Evolutionary conservation across 2,888 invertebrate species (phyloP).

Genomic region (Rhynchonema sp.): DNA sequence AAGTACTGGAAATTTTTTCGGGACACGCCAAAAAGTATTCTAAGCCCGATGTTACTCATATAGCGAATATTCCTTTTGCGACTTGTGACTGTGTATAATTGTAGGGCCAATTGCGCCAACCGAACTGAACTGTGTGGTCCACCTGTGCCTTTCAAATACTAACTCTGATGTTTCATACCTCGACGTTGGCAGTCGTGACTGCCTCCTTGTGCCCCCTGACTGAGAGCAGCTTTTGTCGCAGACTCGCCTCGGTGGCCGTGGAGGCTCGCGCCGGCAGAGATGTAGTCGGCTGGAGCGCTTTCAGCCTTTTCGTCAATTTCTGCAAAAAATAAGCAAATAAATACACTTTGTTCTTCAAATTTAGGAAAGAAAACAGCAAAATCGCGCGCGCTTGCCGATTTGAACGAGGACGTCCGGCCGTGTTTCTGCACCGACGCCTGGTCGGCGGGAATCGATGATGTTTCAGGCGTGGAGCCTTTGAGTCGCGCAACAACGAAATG

Average conservation of each 20-base stretch:
- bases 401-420: slow-evolving; percentile 5
- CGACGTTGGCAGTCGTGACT: slow-evolving; percentile 10
- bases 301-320: slow-evolving; percentile 21
- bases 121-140: no score
- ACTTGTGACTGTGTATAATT: no score
- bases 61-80: no score
- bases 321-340: no score
- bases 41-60: no score
- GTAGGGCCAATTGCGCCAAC: no score
- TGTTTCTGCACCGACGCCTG: slow-evolving; percentile 10
- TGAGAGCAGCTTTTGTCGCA: slow-evolving; percentile 17
- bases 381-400: slow-evolving; percentile 12
- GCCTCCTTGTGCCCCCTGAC: slow-evolving; percentile 8
- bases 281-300: slow-evolving; percentile 19
- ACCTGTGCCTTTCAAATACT: no score
- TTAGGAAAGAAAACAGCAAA: no score
- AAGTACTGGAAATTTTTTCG: no score
- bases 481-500: slow-evolving; percentile 54
- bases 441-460: slow-evolving; percentile 3
- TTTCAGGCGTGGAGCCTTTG: slow-evolving; percentile 10
- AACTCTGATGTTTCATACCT: no score
- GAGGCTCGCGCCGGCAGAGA: slow-evolving; percentile 16
- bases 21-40: no score
- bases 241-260: slow-evolving; percentile 11
- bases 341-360: no score